Base-by-base conservation (phyloP, 2,888 invertebrate genomes). In the Lasioglossum oenotherae region DNA sequence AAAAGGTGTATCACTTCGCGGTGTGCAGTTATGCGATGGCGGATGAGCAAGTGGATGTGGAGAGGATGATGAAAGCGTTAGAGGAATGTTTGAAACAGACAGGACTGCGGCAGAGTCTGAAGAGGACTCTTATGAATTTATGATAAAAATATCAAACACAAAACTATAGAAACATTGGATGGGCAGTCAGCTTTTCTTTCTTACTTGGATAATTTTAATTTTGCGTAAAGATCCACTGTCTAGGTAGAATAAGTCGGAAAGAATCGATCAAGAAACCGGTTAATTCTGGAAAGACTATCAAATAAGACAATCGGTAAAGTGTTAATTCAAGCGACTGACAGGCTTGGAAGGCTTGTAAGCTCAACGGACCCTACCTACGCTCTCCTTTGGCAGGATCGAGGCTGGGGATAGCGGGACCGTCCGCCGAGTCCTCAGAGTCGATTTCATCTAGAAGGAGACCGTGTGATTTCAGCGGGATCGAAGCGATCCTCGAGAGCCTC, bases 401-500 rank as follows among this genome's bases (percentile, higher is more conserved):
- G 81, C 84, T 64, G 88, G 89, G 78, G 84, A 88, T 81, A 79
- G 60, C 88, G 74, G 73, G 82, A 77, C 86, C 84, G 82, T 74
- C 85, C 78, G 86, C 86, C 84, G 80, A 81, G 83, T 90, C 90
- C 86, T 93, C 91, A 92, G 81, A 92, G 87, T 86, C 81, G 82
- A 91, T 91, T 88, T 93, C 93, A 88, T 93, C 93, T 92, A 92
- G 75, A 92, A 92, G 84, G 87, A 91, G 85, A 87, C 77, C 87
- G 87, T 80, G 74, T 85, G 75, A 86, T 84, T 81, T 74, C 82
- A 76, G 60, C 69, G 67, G 35, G 69, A n/a, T 53, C 74, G 53
- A 60, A 57, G 23, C n/a, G 71, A 31, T 38, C 23, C 16, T 53
- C 6, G 53, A 53, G n/a, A n/a, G n/a, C n/a, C 53, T 53, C 53